Base-by-base conservation (phyloP, 2,888 invertebrate species). In the Aphrophora alni region DNA sequence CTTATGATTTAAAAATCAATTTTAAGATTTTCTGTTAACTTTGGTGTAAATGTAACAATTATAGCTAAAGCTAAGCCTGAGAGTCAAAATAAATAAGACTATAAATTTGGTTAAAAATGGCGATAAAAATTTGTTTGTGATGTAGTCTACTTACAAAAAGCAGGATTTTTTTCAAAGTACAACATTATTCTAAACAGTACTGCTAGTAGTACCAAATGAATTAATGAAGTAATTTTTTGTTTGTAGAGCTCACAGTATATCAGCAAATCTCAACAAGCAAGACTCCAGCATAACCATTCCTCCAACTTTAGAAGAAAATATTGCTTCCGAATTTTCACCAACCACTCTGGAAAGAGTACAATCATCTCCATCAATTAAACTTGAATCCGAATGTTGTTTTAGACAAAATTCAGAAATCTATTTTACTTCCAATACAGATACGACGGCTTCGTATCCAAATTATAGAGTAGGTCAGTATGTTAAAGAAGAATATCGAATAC, bases 161-260 rank as follows among this genome's bases (percentile, higher is more conserved):
- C n/a, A n/a, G n/a, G n/a, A n/a, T n/a, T n/a, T n/a, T n/a, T n/a
- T n/a, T n/a, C n/a, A n/a, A n/a, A n/a, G n/a, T n/a, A n/a, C n/a
- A n/a, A n/a, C n/a, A n/a, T n/a, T n/a, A n/a, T n/a, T n/a, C n/a
- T n/a, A n/a, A n/a, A n/a, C n/a, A n/a, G n/a, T n/a, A n/a, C n/a
- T n/a, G n/a, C n/a, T n/a, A n/a, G n/a, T n/a, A n/a, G n/a, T n/a
- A n/a, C n/a, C n/a, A 33, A 33, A 33, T 3, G 33, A 33, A 33
- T 33, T 33, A 33, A 33, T 33, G 8, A 33, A n/a, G n/a, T n/a
- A n/a, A 5, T 33, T 26, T 12, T 70, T 26, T 70, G 7, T 27
- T 78, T 78, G 0, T 25, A 79, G 78, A 79, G 78, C 78, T n/a
- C 78, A 79, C 69, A 79, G 78, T 33, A 79, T 79, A 17, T 74